These are phyloP conservation scores for Tokudaia tokunoshimensis DNA, from an alignment of 2,797 vertebrate genomes.

Conservation along the genomic window DNA sequence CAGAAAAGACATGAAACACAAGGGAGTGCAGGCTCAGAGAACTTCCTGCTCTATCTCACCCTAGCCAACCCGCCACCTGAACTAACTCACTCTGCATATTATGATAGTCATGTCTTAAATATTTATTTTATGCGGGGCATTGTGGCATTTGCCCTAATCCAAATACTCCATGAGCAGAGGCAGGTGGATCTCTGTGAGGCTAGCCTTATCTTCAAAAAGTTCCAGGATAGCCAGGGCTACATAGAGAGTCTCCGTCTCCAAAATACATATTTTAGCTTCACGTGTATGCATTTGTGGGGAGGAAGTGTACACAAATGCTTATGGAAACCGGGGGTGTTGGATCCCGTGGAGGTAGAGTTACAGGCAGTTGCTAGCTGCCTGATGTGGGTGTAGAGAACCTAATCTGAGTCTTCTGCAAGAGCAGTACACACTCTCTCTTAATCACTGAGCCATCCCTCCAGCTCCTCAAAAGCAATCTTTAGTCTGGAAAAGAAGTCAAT, in stretches of 20 bases:
- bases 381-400: neutral
- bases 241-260: neutral
- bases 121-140: neutral
- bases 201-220: neutral
- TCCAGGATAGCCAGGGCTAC: neutral
- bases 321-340: neutral
- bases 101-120: neutral
- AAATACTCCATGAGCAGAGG: neutral
- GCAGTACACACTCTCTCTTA: neutral
- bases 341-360: neutral
- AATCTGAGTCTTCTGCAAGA: neutral
- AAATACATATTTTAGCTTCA: neutral
- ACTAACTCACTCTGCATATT: constrained; percentile 5
- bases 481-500: neutral
- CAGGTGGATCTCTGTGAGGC: neutral
- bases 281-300: neutral
- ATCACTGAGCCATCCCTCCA: neutral
- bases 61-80: neutral
- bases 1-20: neutral
- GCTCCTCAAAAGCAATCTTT: neutral
- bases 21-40: neutral
- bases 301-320: neutral
- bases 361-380: neutral
- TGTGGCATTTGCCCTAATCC: neutral
- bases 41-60: neutral